Evolutionary conservation across 2,888 invertebrate species (phyloP).

Genomic region (Tetropium fuscum): DNA sequence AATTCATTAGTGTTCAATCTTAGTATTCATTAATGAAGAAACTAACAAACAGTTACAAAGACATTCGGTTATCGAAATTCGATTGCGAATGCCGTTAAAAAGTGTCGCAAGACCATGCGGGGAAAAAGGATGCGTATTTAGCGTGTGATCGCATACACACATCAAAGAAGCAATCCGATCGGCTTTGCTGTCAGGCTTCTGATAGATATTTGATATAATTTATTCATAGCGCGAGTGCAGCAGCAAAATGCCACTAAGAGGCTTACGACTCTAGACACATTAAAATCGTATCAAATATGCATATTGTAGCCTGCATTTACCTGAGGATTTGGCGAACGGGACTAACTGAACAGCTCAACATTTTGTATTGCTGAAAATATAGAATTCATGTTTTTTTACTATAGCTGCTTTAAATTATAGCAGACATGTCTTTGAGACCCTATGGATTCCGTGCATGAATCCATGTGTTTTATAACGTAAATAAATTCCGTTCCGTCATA

Average conservation of each 20-base stretch:
- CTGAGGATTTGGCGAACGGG: constrained; percentile 56
- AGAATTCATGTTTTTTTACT: constrained; percentile 13
- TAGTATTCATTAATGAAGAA: too few species aligned
- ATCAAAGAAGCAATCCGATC: constrained; percentile 62
- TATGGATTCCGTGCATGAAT: too few species aligned
- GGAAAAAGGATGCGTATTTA: constrained; percentile 17
- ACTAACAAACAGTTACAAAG: too few species aligned
- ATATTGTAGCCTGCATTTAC: constrained; percentile 64
- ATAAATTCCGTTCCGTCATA: too few species aligned
- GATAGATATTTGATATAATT: constrained; percentile 81
- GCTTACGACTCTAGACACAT: constrained; percentile 67
- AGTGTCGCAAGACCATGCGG: constrained; percentile 4
- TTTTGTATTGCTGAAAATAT: constrained; percentile 7
- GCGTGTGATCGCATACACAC: constrained; percentile 40
- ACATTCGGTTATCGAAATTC: too few species aligned
- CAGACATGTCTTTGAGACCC: too few species aligned
- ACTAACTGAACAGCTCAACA: constrained; percentile 19
- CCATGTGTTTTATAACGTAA: too few species aligned
- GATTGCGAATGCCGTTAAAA: too few species aligned
- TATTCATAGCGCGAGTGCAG: constrained; percentile 74
- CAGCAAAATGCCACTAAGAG: constrained; percentile 65
- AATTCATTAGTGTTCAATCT: too few species aligned
- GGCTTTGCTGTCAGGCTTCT: constrained; percentile 66
- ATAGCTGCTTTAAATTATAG: too few species aligned
- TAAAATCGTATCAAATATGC: constrained; percentile 68